Evolutionary conservation across 2,888 invertebrate genomes (phyloP).

Genomic region (Caenorhabditis angaria): DNA sequence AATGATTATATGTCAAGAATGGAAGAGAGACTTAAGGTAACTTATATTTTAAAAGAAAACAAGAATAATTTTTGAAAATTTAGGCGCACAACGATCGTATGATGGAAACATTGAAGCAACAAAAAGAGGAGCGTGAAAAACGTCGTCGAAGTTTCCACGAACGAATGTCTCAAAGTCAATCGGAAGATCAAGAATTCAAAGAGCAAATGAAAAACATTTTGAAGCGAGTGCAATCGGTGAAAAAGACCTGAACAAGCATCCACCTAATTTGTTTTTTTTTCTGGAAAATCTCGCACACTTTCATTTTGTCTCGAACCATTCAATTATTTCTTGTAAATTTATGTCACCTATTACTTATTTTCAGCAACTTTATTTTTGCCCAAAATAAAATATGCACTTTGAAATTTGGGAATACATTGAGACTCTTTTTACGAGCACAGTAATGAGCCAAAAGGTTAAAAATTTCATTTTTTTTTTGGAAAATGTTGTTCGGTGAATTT

Average conservation of each 20-base stretch:
- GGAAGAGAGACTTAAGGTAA: constrained; percentile 50
- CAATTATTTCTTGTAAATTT: neutral
- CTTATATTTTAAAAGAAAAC: neutral
- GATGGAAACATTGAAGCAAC: constrained; percentile 66
- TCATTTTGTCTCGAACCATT: neutral
- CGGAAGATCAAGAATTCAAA: constrained; percentile 70
- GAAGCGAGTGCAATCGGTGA: constrained; percentile 56
- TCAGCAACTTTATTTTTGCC: no score
- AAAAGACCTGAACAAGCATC: constrained; percentile 7
- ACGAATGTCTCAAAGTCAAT: constrained; percentile 56
- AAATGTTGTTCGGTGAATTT: no score
- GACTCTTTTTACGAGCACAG: neutral
- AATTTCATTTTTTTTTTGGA: no score
- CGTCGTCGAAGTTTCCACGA: constrained; percentile 70
- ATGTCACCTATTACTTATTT: neutral
- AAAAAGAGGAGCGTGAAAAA: constrained; percentile 69
- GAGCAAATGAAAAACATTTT: constrained; percentile 61
- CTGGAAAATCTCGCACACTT: neutral
- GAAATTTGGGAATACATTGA: neutral
- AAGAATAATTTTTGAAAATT: constrained; percentile 13
- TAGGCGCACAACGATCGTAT: constrained; percentile 65
- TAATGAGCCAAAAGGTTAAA: no score
- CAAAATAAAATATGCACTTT: no score
- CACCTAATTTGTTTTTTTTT: neutral
- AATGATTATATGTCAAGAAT: constrained; percentile 72